phyloP scores from a whole-genome alignment of 2,113 vertebrate species.

The Epinephelus fuscoguttatus region DNA sequence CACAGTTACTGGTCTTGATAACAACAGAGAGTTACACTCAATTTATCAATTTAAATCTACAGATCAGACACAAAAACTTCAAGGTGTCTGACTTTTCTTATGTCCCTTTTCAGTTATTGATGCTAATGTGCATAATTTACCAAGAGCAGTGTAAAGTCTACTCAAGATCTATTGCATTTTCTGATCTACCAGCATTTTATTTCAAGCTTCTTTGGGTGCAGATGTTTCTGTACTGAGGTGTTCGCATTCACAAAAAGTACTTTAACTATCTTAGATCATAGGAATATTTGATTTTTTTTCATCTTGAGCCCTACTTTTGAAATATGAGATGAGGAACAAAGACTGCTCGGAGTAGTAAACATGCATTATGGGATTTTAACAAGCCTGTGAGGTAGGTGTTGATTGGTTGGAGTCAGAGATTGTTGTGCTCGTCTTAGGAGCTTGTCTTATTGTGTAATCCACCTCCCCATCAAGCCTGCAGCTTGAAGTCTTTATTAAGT shows the following conservation, averaged over 20 bases:
- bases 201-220: slow-evolving; percentile 1
- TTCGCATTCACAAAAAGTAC: slow-evolving; percentile 4
- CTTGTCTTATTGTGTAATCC: slow-evolving; percentile 55
- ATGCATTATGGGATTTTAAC: slow-evolving; percentile 39
- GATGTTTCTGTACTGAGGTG: slow-evolving; percentile 9
- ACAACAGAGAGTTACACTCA: not conserved
- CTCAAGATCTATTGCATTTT: not conserved
- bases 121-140: not conserved
- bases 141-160: not conserved
- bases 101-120: not conserved
- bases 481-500: slow-evolving; percentile 48
- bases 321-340: slow-evolving; percentile 12
- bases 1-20: not conserved
- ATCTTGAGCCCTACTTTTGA: not conserved
- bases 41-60: not conserved
- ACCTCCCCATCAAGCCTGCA: slow-evolving; percentile 38
- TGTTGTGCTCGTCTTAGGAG: slow-evolving; percentile 33
- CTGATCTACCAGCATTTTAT: not conserved
- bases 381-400: slow-evolving; percentile 31
- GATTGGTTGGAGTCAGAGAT: slow-evolving; percentile 48
- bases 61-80: not conserved
- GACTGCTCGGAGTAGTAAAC: slow-evolving; percentile 5
- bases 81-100: not conserved
- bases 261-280: not conserved
- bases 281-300: slow-evolving; percentile 5